phyloP scores from a whole-genome alignment of 2,797 vertebrate genomes.

The Channallabes apus region DNA sequence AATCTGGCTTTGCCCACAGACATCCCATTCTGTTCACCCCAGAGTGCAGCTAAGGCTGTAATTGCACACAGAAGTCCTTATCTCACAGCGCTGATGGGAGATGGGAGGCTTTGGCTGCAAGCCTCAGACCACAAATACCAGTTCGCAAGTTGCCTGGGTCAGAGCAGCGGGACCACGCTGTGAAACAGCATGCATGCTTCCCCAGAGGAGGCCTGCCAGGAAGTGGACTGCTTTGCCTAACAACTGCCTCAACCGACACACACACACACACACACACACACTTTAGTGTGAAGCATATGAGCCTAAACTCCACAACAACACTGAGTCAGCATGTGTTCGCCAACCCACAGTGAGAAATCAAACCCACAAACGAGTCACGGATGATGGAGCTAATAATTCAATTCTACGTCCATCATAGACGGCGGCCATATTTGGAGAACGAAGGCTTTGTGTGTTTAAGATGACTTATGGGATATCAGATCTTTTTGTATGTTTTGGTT shows the following conservation, averaged over 20 bases:
- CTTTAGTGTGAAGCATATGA: slow-evolving; percentile 29
- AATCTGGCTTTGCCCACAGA: slow-evolving; percentile 29
- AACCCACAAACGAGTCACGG: slow-evolving; percentile 4
- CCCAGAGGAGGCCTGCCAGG: slow-evolving; percentile 46
- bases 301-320: slow-evolving; percentile 34
- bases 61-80: slow-evolving; percentile 60
- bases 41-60: slow-evolving; percentile 47
- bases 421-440: slow-evolving; percentile 11
- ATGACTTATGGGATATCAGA: slow-evolving; percentile 30
- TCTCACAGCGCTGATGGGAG: slow-evolving; percentile 55
- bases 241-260: slow-evolving; percentile 30
- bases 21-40: slow-evolving; percentile 6
- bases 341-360: slow-evolving; percentile 24
- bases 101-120: slow-evolving; percentile 53
- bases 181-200: slow-evolving; percentile 48
- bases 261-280: slow-evolving; percentile 15
- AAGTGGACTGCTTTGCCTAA: slow-evolving; percentile 48
- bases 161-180: slow-evolving; percentile 41
- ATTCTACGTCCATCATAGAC: slow-evolving; percentile 11
- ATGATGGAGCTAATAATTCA: slow-evolving; percentile 10
- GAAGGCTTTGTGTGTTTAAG: slow-evolving; percentile 26
- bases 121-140: slow-evolving; percentile 57
- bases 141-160: slow-evolving; percentile 45
- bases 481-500: slow-evolving; percentile 26
- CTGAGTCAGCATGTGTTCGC: slow-evolving; percentile 36